Evolutionary conservation across 1,140 invertebrate species (phyloP).

Genomic region (Neelides sp.): DNA sequence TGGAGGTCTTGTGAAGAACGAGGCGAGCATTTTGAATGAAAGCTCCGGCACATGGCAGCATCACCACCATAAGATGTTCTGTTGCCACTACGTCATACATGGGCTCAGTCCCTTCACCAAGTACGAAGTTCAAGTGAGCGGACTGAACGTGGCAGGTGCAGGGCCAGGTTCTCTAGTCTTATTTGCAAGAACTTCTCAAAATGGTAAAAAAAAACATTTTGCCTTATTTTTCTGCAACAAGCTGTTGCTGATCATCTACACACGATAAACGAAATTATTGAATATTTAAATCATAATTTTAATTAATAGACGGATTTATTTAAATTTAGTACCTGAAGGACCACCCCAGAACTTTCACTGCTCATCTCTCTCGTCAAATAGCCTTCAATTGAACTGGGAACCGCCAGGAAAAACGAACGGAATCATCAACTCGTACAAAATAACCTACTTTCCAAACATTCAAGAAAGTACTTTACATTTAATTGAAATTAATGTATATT

Average conservation of each 20-base stretch:
- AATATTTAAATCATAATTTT: no score
- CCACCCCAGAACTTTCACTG: constrained; percentile 34
- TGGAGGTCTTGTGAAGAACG: no score
- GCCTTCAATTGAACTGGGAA: constrained; percentile 40
- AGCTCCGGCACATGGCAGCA: no score
- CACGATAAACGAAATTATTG: no score
- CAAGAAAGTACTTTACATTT: background rate
- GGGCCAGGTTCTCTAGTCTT: constrained; percentile 17
- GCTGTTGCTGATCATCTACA: no score
- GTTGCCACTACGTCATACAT: constrained; percentile 15
- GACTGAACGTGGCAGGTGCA: constrained; percentile 17
- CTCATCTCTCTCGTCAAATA: constrained; percentile 35
- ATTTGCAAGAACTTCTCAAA: constrained; percentile 12
- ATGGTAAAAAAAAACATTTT: constrained; percentile 10
- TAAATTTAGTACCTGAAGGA: constrained; percentile 34
- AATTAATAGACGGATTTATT: no score
- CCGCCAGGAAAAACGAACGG: constrained; percentile 33
- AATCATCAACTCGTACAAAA: constrained; percentile 17
- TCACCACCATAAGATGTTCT: background rate
- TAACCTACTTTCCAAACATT: constrained; percentile 14
- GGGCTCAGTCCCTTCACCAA: constrained; percentile 12
- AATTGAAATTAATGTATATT: no score
- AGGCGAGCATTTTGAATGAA: no score
- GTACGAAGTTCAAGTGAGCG: constrained; percentile 16
- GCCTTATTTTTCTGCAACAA: background rate